Base-by-base conservation (phyloP, 2,797 vertebrate genomes). In the Rhodeus uyekii region DNA sequence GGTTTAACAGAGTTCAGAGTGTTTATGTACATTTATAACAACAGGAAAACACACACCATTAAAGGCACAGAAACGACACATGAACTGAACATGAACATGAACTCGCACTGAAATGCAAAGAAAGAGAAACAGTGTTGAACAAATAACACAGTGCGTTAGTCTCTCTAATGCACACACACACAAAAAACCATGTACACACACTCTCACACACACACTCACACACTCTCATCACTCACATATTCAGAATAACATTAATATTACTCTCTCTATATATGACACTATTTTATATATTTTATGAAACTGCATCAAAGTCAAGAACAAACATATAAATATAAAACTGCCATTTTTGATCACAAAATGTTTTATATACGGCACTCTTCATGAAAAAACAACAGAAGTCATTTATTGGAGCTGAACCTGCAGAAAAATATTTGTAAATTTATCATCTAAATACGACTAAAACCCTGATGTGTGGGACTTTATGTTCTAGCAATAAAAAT, bases 41-140 rank as follows among this genome's bases (percentile, higher is more conserved):
- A 48, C 42, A 19, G 71, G 27, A 77, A 19, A 81, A 18, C 22
- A 24, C 2, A 8, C 32, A 81, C 38, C 8, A 67, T 29, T 73
- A 80, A 86, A 85, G 86, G 84, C 86, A 84, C 84, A 53, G 68
- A 61, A 34, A 82, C 24, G 42, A 68, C 24, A n/a, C n/a, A n/a
- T n/a, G n/a, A n/a, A n/a, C n/a, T n/a, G n/a, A n/a, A n/a, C n/a
- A n/a, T n/a, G n/a, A n/a, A n/a, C n/a, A n/a, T n/a, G n/a, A n/a
- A n/a, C n/a, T n/a, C n/a, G n/a, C n/a, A n/a, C n/a, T n/a, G n/a
- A n/a, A n/a, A n/a, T n/a, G n/a, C n/a, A n/a, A n/a, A n/a, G n/a
- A n/a, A n/a, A n/a, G n/a, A n/a, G n/a, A 65, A 39, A 38, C 18
- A 29, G n/a, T n/a, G 72, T 34, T 71, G 9, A 16, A 63, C 65